Conservation (phyloP, 2,797 vertebrate genomes). For the Gallinago nigripennis region DNA sequence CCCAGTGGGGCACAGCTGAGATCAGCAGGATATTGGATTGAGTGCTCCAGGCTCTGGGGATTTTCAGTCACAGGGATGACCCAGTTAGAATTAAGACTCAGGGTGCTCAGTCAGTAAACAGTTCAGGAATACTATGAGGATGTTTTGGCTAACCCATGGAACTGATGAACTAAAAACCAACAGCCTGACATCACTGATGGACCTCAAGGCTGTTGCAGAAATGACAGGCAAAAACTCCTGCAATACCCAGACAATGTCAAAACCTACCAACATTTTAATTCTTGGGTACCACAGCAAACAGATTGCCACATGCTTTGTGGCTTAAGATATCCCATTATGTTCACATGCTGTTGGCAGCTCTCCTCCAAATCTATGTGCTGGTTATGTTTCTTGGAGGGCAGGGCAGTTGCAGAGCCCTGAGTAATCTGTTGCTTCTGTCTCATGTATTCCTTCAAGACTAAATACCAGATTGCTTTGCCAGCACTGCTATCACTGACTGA, state of each 20-base stretch:
- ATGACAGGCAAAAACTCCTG: neutral
- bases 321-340: neutral
- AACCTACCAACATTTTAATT: neutral
- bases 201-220: neutral
- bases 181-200: neutral
- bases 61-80: neutral
- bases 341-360: neutral
- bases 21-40: neutral
- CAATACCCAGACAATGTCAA: neutral
- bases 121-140: neutral
- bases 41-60: neutral
- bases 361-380: neutral
- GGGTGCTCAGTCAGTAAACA: neutral
- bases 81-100: neutral
- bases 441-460: neutral
- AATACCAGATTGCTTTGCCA: neutral
- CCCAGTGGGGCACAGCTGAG: neutral
- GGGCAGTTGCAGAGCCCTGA: neutral
- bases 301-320: neutral
- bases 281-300: neutral
- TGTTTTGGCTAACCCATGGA: neutral
- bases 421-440: neutral
- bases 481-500: neutral
- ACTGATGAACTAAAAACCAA: neutral
- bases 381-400: neutral